Evolutionary conservation across 2,888 invertebrate species (phyloP), one percentile per base, ranked within the genome.

Genomic region (Pediacus dermestoides): DNA sequence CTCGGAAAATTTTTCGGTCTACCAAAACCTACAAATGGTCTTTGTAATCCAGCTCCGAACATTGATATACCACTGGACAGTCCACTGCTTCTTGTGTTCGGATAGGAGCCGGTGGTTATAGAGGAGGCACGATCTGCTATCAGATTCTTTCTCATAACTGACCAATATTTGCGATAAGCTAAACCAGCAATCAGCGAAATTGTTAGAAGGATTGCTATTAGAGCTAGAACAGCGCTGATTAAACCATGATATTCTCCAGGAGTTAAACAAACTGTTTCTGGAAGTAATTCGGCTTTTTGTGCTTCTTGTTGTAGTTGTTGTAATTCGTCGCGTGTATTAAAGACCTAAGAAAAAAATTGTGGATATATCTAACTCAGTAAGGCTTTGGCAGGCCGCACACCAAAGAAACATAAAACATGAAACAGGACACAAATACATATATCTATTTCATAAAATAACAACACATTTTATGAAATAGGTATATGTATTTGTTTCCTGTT

Each of bases 161-260:
- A 75, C 80, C 88, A 83, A 60, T 89, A 88, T 52, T 85, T 81
- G 58, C 88, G 59, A 42, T 89, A 89, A 44, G 85, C 85, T 48
- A 87, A 74, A 42, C 86, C 80, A 0, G 86, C 82, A 12, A 83
- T 76, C 31, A 86, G 72, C 11, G 87, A 75, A 55, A 88, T 79
- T 23, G 83, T 83, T 42, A 88, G 74, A 10, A 90, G 67, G 21
- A 89, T 69, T 4, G 86, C 80, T 52, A 88, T 77, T 16, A 91
- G 72, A 7, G 85, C 76, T 42, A 88, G 80, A 1, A 91, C 76
- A 0, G 88, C 84, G 2, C 83, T 82, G 34, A 92, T 76, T n/a
- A 92, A 70, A 1, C 88, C 85, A 57, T 91, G 83, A 67, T 92
- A 91, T 66, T 90, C 89, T 36, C 86, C 79, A 2, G 82, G 81